These are phyloP conservation scores for Nothoprocta pentlandii DNA, from an alignment of 2,113 vertebrate species.

Conservation along the genomic window DNA sequence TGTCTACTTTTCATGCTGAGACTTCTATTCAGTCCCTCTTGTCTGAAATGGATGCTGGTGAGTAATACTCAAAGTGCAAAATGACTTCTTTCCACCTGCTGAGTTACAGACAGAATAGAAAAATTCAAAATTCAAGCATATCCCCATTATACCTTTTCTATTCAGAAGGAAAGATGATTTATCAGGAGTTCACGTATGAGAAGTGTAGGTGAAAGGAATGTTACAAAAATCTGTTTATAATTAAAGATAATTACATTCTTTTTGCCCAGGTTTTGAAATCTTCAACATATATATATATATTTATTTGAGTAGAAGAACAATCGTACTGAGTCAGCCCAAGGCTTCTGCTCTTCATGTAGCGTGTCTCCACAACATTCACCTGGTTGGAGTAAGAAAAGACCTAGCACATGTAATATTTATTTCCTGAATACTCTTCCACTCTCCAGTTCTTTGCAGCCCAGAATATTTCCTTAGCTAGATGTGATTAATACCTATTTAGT, in stretches of 20 bases:
- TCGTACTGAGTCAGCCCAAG: not conserved
- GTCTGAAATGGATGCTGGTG: conserved; percentile 82
- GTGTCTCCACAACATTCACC: not conserved
- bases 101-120: conserved; percentile 75
- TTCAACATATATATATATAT: not conserved
- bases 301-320: not conserved
- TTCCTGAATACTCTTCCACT: not conserved
- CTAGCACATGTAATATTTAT: not conserved
- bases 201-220: conserved; percentile 43
- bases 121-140: conserved; percentile 74
- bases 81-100: conserved; percentile 79
- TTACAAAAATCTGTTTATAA: conserved; percentile 1
- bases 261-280: not conserved
- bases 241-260: not conserved
- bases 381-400: not conserved
- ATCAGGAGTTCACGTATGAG: conserved; percentile 13
- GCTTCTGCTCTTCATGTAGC: not conserved
- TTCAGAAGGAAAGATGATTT: conserved; percentile 54
- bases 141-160: conserved; percentile 29
- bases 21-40: conserved; percentile 70
- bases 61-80: conserved; percentile 78
- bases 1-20: conserved; percentile 75
- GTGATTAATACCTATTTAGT: not conserved
- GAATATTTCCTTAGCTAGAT: not conserved
- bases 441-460: not conserved